These are phyloP conservation scores for Selenia dentaria DNA, from an alignment of 2,888 invertebrate species.

Conservation along the genomic window DNA sequence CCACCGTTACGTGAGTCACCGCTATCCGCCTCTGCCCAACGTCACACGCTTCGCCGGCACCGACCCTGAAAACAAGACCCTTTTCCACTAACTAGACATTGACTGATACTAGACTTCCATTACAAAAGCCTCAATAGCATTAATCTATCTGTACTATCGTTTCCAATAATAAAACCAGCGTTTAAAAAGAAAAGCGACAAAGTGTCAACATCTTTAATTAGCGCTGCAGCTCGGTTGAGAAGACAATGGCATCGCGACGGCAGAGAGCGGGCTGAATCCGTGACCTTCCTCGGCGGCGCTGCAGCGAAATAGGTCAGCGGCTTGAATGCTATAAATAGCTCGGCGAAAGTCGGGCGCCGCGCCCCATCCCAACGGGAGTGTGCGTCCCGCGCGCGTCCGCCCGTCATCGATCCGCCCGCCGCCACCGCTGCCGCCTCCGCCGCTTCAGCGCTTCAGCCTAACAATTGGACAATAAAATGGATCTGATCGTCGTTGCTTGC, in stretches of 20 bases:
- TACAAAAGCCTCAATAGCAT: no score
- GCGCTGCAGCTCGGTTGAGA: constrained; percentile 75
- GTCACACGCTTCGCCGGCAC: constrained; percentile 20
- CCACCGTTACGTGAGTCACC: constrained; percentile 38
- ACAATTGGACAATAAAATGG: constrained; percentile 30
- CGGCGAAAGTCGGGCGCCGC: constrained; percentile 81
- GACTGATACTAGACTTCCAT: no score
- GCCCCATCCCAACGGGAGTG: constrained; percentile 67
- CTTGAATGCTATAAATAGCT: constrained; percentile 84
- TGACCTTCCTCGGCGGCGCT: constrained; percentile 81
- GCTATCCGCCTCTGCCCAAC: constrained; percentile 18
- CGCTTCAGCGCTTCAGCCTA: constrained; percentile 23
- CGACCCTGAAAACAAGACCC: constrained; percentile 18
- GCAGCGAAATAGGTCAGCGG: constrained; percentile 84
- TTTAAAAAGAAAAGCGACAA: constrained; percentile 56
- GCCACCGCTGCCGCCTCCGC: constrained; percentile 29
- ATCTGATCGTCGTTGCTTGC: constrained; percentile 20
- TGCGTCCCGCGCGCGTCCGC: constrained; percentile 52
- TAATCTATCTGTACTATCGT: no score
- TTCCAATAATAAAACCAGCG: constrained; percentile 47
- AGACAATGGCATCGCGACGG: constrained; percentile 80
- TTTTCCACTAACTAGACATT: constrained; percentile 16
- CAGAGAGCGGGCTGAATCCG: constrained; percentile 79
- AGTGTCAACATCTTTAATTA: constrained; percentile 83
- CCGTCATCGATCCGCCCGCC: constrained; percentile 51